phyloP scores from a whole-genome alignment of 2,113 vertebrate species.

The Callospermophilus lateralis region DNA sequence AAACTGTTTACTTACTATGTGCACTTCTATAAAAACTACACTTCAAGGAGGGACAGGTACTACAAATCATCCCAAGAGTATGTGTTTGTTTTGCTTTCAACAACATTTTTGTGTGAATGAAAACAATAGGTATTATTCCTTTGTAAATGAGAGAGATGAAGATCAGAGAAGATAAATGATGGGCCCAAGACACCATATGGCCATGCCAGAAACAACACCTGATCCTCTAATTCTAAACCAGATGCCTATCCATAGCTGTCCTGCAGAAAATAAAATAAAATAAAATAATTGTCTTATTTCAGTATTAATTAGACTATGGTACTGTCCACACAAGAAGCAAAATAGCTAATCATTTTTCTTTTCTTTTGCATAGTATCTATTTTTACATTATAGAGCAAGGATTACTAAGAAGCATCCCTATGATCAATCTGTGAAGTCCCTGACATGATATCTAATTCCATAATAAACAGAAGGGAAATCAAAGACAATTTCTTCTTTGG shows the following conservation, averaged over 20 bases:
- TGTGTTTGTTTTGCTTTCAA: not conserved
- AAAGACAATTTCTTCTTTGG: not conserved
- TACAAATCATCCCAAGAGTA: not conserved
- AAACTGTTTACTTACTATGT: not conserved
- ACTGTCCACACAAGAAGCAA: not conserved
- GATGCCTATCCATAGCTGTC: not conserved
- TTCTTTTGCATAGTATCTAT: not conserved
- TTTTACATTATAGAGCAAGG: not conserved
- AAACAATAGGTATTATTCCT: not conserved
- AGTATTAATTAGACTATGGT: not conserved
- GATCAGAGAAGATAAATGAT: not conserved
- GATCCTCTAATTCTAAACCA: not conserved
- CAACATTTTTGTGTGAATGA: not conserved
- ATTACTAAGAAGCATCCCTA: not conserved
- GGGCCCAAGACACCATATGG: not conserved
- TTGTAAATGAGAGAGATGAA: not conserved
- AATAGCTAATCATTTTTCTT: not conserved
- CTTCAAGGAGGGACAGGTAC: not conserved
- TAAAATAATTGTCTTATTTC: not conserved
- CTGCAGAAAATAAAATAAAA: not conserved
- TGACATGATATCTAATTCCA: not conserved
- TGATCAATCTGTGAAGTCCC: not conserved
- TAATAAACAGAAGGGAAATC: conserved; percentile 5
- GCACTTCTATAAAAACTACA: not conserved
- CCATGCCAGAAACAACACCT: not conserved